phyloP scores from a whole-genome alignment of 1,140 invertebrate species.

The Hestina assimilis region DNA sequence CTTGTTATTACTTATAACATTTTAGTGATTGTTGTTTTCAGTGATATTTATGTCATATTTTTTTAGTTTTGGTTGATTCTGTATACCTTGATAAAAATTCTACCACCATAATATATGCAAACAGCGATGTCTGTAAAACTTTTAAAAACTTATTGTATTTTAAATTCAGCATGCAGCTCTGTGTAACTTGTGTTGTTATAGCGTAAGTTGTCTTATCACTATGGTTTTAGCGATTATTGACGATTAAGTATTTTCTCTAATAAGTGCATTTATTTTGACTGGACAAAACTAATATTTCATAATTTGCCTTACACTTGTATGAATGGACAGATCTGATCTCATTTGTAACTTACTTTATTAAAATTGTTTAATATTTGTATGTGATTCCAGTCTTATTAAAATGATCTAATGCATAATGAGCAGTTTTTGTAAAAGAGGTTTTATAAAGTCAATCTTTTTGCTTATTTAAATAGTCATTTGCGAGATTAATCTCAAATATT shows the following conservation, averaged over 20 bases:
- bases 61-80: neutral
- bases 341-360: neutral
- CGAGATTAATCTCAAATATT: conserved; percentile 6
- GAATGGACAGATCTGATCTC: conserved; percentile 15
- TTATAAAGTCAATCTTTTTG: neutral
- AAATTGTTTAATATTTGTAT: too few relatives aligned
- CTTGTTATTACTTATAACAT: conserved; percentile 18
- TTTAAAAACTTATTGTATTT: neutral
- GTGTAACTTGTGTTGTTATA: neutral
- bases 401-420: too few relatives aligned
- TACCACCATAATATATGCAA: neutral
- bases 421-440: too few relatives aligned
- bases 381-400: neutral
- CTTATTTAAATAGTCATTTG: neutral
- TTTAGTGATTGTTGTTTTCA: conserved; percentile 11
- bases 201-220: conserved; percentile 20
- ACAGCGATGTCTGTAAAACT: neutral
- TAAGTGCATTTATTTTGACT: conserved; percentile 16
- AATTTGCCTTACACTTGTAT: neutral
- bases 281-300: conserved; percentile 1
- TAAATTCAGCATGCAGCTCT: neutral
- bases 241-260: neutral
- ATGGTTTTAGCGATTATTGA: conserved; percentile 15
- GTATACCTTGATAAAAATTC: neutral
- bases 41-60: neutral